Percentiles rank a stretch among this genome's conserved stretches.
These are phyloP conservation scores for Verasper variegatus DNA, from an alignment of 2,113 vertebrate genomes.

Conservation along the genomic window DNA sequence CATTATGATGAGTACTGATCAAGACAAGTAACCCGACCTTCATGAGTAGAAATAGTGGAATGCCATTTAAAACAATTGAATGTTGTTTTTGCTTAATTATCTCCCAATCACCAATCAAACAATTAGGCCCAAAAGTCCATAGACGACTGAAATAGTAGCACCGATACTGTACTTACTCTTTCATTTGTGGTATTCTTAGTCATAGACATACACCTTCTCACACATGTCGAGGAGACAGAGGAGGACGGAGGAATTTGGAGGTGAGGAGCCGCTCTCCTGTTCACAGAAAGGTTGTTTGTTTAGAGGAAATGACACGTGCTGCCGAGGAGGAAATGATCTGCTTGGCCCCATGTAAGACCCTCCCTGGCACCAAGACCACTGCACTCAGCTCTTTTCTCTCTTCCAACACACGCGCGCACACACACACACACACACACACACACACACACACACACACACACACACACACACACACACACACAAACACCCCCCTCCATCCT, in stretches of 20 bases:
- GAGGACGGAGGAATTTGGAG: conserved; percentile 25
- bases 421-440: conserved; percentile 19
- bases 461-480: conserved; percentile 4
- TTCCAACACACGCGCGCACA: conserved; percentile 26
- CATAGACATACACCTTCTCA: conserved; percentile 23
- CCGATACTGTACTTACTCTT: conserved; percentile 4
- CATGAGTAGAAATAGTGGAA: too few relatives aligned
- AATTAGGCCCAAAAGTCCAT: neutral
- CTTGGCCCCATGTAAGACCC: conserved; percentile 74
- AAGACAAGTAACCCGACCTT: too few relatives aligned
- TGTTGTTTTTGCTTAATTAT: neutral
- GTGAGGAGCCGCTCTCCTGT: conserved; percentile 46
- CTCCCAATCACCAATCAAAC: neutral
- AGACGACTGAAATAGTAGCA: neutral
- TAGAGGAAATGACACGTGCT: conserved; percentile 78
- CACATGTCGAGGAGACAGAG: conserved; percentile 10
- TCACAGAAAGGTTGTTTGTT: conserved; percentile 76
- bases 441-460: neutral
- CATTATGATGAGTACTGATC: too few relatives aligned
- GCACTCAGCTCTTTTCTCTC: conserved; percentile 73
- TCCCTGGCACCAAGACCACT: conserved; percentile 73
- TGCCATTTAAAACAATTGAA: too few relatives aligned
- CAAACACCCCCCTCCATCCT: neutral
- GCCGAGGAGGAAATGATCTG: conserved; percentile 77
- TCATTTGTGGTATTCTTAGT: conserved; percentile 3